Evolutionary conservation across 2,888 invertebrate species (phyloP), one percentile per base, ranked within the genome.

Genomic region (Aspidapion aeneum): DNA sequence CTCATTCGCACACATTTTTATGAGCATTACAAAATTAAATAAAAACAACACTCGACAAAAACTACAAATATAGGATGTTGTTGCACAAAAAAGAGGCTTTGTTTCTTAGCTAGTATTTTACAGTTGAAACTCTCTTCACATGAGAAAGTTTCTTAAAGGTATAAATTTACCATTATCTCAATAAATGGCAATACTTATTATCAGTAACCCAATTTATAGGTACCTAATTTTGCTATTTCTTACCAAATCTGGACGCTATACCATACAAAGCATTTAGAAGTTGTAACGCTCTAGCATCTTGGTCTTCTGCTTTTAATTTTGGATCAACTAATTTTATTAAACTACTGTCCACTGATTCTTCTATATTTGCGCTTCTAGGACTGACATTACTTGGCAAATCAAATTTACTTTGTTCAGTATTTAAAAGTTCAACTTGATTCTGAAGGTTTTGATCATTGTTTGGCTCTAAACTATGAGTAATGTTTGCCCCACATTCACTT

Each of bases 161-260:
- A n/a, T n/a, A n/a, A n/a, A n/a, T n/a, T n/a, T n/a, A n/a, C n/a
- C n/a, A n/a, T n/a, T n/a, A n/a, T n/a, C n/a, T n/a, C n/a, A n/a
- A n/a, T n/a, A n/a, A n/a, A n/a, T n/a, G n/a, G n/a, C n/a, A n/a
- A n/a, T n/a, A n/a, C n/a, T n/a, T n/a, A n/a, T n/a, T n/a, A n/a
- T n/a, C n/a, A n/a, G n/a, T n/a, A n/a, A n/a, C n/a, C n/a, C n/a
- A n/a, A n/a, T n/a, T n/a, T n/a, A n/a, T n/a, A n/a, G n/a, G n/a
- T n/a, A n/a, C n/a, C n/a, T n/a, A n/a, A n/a, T 12, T 35, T 35
- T 54, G 57, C 57, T 65, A 67, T 63, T 63, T 65, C 55, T 84
- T 85, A 72, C 91, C 91, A 86, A 92, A 93, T 81, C 89, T 87
- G 18, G 93, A 90, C 62, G 93, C 93, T 77, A 94, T 87, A 67